A percentile compares a stretch with the other conserved stretches of the same genome.
Conservation (phyloP, 2,888 invertebrate species). For the Mimachlamys varia region DNA sequence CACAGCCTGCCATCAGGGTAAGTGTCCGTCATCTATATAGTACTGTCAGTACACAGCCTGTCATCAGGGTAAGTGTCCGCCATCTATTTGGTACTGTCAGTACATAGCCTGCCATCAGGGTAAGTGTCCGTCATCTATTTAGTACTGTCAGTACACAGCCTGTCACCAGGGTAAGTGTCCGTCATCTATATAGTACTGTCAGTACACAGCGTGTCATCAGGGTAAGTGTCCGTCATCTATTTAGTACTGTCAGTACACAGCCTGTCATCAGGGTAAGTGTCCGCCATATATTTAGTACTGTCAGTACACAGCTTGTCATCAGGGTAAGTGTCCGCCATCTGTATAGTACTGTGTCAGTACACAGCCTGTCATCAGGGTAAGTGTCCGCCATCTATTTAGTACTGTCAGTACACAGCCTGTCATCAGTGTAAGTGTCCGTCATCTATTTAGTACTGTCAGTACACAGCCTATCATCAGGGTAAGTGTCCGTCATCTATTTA, state of each 20-base stretch:
- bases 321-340: slow-evolving; percentile 46
- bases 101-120: slow-evolving; percentile 55
- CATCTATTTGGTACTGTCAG: slow-evolving; percentile 43
- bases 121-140: slow-evolving; percentile 14
- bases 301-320: slow-evolving; percentile 52
- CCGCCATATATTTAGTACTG: slow-evolving; percentile 36
- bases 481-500: not conserved
- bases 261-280: slow-evolving; percentile 54
- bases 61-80: slow-evolving; percentile 49
- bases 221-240: slow-evolving; percentile 44
- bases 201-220: slow-evolving; percentile 52
- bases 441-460: slow-evolving; percentile 44
- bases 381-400: not conserved
- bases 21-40: not conserved
- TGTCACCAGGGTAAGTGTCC: slow-evolving; percentile 53
- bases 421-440: slow-evolving; percentile 48
- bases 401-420: slow-evolving; percentile 55
- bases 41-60: slow-evolving; percentile 55
- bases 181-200: slow-evolving; percentile 39
- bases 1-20: slow-evolving; percentile 55
- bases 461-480: slow-evolving; percentile 56
- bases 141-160: slow-evolving; percentile 50
- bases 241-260: slow-evolving; percentile 48
- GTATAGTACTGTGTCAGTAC: slow-evolving; percentile 43
- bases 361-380: slow-evolving; percentile 56